Evolutionary conservation across 2,113 vertebrate species (phyloP).

Genomic region (Cheilinus undulatus): DNA sequence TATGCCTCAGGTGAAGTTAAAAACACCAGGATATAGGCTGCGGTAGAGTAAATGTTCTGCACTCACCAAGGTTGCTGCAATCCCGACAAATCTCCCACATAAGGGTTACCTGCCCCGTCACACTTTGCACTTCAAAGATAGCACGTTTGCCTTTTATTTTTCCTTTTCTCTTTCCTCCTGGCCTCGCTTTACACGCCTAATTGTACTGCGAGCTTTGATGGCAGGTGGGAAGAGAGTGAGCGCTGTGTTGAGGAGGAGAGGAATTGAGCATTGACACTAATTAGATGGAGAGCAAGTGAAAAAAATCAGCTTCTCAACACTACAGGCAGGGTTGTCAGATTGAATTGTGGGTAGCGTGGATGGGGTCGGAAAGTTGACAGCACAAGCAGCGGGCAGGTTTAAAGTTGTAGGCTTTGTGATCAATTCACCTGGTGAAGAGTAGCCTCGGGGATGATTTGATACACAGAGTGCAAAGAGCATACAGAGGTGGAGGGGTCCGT

Average conservation of each 20-base stretch:
- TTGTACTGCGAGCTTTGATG: conserved; percentile 80
- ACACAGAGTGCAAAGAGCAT: conserved; percentile 15
- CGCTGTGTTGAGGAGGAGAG: conserved; percentile 51
- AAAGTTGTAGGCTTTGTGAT: conserved; percentile 13
- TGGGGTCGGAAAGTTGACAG: conserved; percentile 31
- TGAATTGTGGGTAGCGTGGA: conserved; percentile 22
- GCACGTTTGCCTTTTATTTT: conserved; percentile 45
- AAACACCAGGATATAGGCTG: conserved; percentile 11
- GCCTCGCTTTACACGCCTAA: conserved; percentile 69
- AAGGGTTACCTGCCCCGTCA: conserved; percentile 63
- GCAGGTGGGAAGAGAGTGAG: conserved; percentile 70
- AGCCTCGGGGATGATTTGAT: conserved; percentile 36
- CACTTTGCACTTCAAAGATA: conserved; percentile 82
- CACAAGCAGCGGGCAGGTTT: conserved; percentile 15
- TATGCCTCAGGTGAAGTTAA: neutral
- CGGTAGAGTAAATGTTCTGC: conserved; percentile 22
- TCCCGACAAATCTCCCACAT: conserved; percentile 57
- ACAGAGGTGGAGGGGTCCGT: conserved; percentile 20
- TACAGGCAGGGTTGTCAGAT: conserved; percentile 41
- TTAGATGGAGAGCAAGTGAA: conserved; percentile 68
- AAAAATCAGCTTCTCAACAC: conserved; percentile 45
- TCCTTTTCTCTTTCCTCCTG: conserved; percentile 34
- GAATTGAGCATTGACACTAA: conserved; percentile 75
- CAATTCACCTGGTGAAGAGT: conserved; percentile 31
- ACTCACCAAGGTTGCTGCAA: conserved; percentile 37